phyloP scores from a whole-genome alignment of 2,113 vertebrate species.

The Sclerurus mexicanus region DNA sequence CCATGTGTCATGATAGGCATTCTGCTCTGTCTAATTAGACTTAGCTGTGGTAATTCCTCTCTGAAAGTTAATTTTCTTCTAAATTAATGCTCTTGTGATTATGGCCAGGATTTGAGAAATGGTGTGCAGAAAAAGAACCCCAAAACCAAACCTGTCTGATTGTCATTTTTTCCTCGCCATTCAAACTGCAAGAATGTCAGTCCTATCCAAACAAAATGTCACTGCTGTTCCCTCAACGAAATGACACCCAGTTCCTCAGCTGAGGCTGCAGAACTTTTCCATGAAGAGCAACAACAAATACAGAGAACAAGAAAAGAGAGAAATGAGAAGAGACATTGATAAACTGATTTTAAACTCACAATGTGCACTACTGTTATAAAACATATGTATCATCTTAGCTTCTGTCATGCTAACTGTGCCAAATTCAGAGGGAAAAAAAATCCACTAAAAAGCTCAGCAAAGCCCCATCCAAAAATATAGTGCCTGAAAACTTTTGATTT shows the following conservation, averaged over 20 bases:
- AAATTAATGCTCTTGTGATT: not conserved
- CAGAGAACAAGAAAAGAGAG: not conserved
- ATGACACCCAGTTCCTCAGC: not conserved
- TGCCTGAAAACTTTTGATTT: constrained; percentile 21
- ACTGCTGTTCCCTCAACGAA: not conserved
- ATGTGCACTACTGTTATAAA: constrained; percentile 49
- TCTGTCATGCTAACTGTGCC: constrained; percentile 41
- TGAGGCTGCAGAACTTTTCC: not conserved
- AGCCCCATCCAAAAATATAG: constrained; percentile 31
- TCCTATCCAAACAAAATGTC: not conserved
- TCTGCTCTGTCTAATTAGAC: not conserved
- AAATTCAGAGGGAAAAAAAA: not conserved
- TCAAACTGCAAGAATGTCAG: not conserved
- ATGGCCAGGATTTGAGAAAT: not conserved
- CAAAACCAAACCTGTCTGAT: not conserved
- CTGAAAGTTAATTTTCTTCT: not conserved
- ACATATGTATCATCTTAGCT: constrained; percentile 53
- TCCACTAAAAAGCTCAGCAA: constrained; percentile 1
- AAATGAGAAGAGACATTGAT: constrained; percentile 24
- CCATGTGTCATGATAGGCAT: not conserved
- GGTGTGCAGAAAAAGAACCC: not conserved
- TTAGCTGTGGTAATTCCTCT: not conserved
- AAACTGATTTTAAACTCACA: constrained; percentile 47
- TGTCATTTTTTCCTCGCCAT: not conserved
- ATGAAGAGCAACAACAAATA: not conserved